A percentile compares a stretch with the other conserved stretches of the same genome.
These are phyloP conservation scores for Chironex yamaguchii DNA, from an alignment of 30 jellyfish, hydroid and myxozoan species.

Conservation along the genomic window DNA sequence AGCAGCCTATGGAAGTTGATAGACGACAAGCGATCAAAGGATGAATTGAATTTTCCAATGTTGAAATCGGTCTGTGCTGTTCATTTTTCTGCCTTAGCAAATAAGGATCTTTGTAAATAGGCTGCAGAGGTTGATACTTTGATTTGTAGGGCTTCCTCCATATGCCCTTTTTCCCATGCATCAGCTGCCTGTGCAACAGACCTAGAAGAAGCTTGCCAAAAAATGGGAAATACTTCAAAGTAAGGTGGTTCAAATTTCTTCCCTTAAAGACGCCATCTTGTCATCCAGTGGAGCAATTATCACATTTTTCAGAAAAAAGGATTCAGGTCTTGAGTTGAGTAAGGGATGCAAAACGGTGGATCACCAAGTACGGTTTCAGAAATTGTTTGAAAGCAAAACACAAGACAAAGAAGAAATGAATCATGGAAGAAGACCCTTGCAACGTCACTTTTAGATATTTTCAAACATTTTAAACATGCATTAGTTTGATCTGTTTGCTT, in stretches of 20 bases:
- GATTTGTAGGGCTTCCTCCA: neutral
- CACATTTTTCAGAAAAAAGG: neutral
- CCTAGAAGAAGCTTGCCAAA: constrained; percentile 8
- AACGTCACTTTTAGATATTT: neutral
- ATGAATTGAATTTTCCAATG: neutral
- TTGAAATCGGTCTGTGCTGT: neutral
- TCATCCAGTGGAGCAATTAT: neutral
- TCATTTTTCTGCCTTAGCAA: neutral
- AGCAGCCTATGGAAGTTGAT: neutral
- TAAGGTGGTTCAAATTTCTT: neutral
- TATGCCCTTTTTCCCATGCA: constrained; percentile 10
- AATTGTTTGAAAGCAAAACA: constrained; percentile 18
- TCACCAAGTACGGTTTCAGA: constrained; percentile 16
- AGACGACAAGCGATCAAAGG: neutral
- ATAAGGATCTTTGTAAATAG: neutral
- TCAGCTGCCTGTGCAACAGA: constrained; percentile 50
- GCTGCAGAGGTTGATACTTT: neutral
- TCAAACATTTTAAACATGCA: no score
- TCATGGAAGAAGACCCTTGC: neutral
- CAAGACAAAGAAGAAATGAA: constrained; percentile 13
- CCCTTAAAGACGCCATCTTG: neutral
- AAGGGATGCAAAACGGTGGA: constrained; percentile 33
- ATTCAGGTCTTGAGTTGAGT: constrained; percentile 50
- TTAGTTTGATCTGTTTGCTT: no score
- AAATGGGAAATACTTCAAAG: neutral